These are phyloP conservation scores for Momotus momota DNA, from an alignment of 2,797 vertebrate genomes.

Conservation along the genomic window DNA sequence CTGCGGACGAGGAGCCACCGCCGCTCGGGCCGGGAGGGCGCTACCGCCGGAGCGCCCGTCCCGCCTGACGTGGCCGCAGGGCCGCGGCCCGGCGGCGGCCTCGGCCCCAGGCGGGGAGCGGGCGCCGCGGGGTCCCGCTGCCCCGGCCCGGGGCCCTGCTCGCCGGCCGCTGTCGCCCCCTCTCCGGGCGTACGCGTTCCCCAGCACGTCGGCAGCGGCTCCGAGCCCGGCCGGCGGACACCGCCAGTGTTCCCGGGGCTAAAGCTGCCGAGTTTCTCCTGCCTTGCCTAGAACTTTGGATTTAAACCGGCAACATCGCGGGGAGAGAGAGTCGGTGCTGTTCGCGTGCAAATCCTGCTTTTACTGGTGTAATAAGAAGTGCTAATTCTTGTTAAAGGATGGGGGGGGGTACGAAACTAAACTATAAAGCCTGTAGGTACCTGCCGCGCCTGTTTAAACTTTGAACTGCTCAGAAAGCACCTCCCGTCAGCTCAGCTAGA, in stretches of 20 bases:
- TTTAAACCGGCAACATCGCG: too few species aligned
- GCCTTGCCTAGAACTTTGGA: accelerated
- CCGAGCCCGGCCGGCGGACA: background rate
- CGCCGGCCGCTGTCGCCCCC: background rate
- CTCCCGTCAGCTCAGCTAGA: background rate
- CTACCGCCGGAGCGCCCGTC: background rate
- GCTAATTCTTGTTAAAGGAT: background rate
- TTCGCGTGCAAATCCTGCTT: accelerated
- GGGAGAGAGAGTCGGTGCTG: background rate
- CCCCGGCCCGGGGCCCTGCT: background rate
- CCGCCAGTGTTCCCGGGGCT: background rate
- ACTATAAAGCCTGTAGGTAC: background rate
- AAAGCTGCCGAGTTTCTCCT: too few species aligned
- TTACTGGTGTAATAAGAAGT: background rate
- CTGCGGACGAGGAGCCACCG: background rate
- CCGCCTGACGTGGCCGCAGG: background rate
- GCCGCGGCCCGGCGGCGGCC: background rate
- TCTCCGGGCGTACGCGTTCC: background rate
- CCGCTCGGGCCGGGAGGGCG: background rate
- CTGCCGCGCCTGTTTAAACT: background rate
- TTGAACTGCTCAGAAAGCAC: background rate
- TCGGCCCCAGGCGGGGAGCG: background rate
- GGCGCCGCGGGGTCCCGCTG: background rate
- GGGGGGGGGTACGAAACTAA: background rate
- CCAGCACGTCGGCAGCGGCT: background rate